Evolutionary conservation across 2,888 invertebrate species (phyloP), one percentile per base, ranked within the genome.

Genomic region (Bombylius major): DNA sequence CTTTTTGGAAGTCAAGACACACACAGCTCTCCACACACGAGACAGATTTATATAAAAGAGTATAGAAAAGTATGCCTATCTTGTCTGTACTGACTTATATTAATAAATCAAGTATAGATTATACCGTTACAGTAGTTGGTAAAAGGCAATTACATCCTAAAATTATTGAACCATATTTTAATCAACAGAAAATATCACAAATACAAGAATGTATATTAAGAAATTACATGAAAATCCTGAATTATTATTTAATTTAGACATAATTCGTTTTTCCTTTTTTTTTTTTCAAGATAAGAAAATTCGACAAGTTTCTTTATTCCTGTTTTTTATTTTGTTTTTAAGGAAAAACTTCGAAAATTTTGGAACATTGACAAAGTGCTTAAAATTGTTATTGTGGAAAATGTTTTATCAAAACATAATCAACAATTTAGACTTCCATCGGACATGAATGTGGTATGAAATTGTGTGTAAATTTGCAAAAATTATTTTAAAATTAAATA

Each of bases 91-190:
- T n/a, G n/a, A n/a, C n/a, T n/a, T n/a, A n/a, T n/a, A n/a, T n/a
- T n/a, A n/a, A n/a, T n/a, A n/a, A n/a, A n/a, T n/a, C n/a, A n/a
- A n/a, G n/a, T n/a, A n/a, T n/a, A n/a, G 83, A 88, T 67, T 73
- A 78, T 62, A 88, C 87, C 57, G 75, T 78, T 23, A 90, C 89
- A 1, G 75, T 78, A 45, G 83, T 89, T 53, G 96, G 96, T 1
- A 78, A 82, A 31, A 77, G 91, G 58, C 79, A 86, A 42, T 75
- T 95, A n/a, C 76, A 94, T 55, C 86, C 90, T 0, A 82, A 83
- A 52, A 84, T 95, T 60, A 75, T 89, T 9, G 88, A 89, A 69
- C 95, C 96, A 0, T 82, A 85, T 0, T 86, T 81, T 65, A 79
- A 85, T 53, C 69, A 78, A 55, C 74, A 78, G 1, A 76, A 82